Conservation (phyloP, 2,113 vertebrate genomes). For the Picathartes gymnocephalus region DNA sequence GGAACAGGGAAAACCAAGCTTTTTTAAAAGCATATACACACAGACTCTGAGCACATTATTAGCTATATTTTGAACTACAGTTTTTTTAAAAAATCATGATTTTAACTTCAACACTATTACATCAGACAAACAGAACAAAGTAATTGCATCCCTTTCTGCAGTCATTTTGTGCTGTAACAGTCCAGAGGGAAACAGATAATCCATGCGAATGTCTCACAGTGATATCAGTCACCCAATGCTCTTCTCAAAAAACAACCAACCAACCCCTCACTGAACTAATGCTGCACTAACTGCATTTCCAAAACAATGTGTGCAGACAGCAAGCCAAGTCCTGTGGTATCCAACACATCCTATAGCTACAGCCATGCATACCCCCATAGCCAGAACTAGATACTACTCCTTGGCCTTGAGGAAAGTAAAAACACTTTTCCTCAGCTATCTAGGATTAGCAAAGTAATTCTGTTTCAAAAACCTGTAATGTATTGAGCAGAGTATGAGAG, state of each 20-base stretch:
- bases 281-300: background rate
- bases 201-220: background rate
- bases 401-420: background rate
- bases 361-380: rapidly evolving
- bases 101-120: background rate
- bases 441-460: background rate
- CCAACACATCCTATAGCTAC: background rate
- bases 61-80: background rate
- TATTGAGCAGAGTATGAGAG: background rate
- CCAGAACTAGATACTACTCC: background rate
- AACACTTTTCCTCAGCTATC: background rate
- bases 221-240: background rate
- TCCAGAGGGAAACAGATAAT: background rate
- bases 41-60: background rate
- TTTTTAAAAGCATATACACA: background rate
- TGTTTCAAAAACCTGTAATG: background rate
- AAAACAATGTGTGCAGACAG: background rate
- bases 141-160: background rate
- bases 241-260: background rate
- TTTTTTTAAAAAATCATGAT: background rate
- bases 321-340: background rate
- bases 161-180: background rate
- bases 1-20: background rate
- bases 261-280: background rate
- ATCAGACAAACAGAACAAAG: background rate